Base-by-base conservation (phyloP, 2,888 invertebrate species). In the Acronicta psi region DNA sequence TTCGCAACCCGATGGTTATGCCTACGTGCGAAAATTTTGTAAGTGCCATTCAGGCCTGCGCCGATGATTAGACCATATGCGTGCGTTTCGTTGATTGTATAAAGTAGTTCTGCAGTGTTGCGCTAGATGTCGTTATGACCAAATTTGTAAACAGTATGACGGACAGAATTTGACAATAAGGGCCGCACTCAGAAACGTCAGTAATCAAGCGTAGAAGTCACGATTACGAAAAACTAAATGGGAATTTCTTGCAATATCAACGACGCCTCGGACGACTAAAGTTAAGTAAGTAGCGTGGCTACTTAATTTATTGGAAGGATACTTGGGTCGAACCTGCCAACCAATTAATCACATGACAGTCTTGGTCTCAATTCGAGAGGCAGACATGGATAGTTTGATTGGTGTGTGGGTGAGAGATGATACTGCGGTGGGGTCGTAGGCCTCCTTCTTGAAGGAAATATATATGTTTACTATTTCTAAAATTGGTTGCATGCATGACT, bases 11-110 rank as follows among this genome's bases (percentile, higher is more conserved):
- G 44, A 61, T 47, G 40, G 54, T 55, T 70, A 41, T 57, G 44
- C 20, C 8, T 59, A 71, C 65, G 59, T 69, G 69, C 14, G 47
- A 49, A 49, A 56, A 54, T 57, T 73, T 50, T 6, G n/a, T 37
- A 49, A 55, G 42, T 10, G 23, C 29, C 9, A 44, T 68, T 43
- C n/a, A 42, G 38, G 0, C n/a, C 44, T 11, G 38, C 20, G 20
- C 13, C n/a, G 14, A 37, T 53, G 52, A 63, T 61, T 55, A 45
- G 44, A n/a, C 34, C 20, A n/a, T 37, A 31, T 47, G 29, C 16
- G 37, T 45, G 17, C 3, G 16, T 43, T 53, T 51, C 18, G 47
- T 42, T 65, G 51, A 66, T 62, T 49, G 31, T 25, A 34, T 18
- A 38, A 42, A 14, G 25, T 49, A 47, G 43, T 54, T 63, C 13